Evolutionary conservation across 2,113 vertebrate species (phyloP).

Genomic region (rat (Rattus norvegicus)): GRCr8 NC_086020.1:203297001-203297500

Average conservation of each 20-base stretch:
- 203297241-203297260: neutral
- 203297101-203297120: neutral
- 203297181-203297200: neutral
- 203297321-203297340: neutral
- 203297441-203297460: neutral
- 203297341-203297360: neutral
- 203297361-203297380: neutral
- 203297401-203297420: neutral
- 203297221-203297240: neutral
- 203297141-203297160: neutral
- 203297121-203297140: neutral
- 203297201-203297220: neutral
- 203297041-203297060: neutral
- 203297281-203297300: neutral
- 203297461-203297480: neutral
- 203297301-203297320: neutral
- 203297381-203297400: neutral
- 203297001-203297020: neutral
- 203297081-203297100: neutral
- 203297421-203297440: neutral
- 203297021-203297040: neutral
- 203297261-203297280: neutral
- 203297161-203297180: neutral
- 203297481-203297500: neutral
- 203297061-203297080: neutral